A percentile compares a stretch with the other conserved stretches of the same genome.
Evolutionary conservation across 2,888 invertebrate species (phyloP).

Genomic region (Linnaemya tessellans): DNA sequence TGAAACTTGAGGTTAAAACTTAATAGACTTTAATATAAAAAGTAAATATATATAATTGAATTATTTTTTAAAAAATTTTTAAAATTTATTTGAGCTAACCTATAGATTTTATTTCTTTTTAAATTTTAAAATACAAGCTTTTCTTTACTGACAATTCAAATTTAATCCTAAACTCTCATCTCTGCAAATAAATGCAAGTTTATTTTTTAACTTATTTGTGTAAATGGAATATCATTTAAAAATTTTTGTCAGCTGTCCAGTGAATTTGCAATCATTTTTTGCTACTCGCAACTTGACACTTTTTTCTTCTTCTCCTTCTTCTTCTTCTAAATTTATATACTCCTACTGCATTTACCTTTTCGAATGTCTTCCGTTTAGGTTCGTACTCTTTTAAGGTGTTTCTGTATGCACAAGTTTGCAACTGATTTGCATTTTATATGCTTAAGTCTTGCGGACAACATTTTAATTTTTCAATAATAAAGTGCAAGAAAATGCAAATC

Average conservation of each 20-base stretch:
- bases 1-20: too few relatives aligned
- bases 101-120: too few relatives aligned
- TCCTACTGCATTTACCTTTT: constrained; percentile 32
- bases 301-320: constrained; percentile 2
- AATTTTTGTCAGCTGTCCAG: constrained; percentile 1
- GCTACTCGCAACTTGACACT: neutral
- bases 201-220: neutral
- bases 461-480: constrained; percentile 71
- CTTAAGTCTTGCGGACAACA: constrained; percentile 68
- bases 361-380: constrained; percentile 51
- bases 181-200: neutral
- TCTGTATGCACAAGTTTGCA: neutral
- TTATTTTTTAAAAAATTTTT: too few relatives aligned
- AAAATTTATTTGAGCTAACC: too few relatives aligned
- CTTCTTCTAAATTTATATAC: neutral
- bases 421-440: constrained; percentile 68
- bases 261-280: neutral
- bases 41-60: too few relatives aligned
- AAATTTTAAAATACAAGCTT: too few relatives aligned
- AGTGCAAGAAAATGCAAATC: constrained; percentile 70
- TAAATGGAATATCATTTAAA: neutral
- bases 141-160: too few relatives aligned
- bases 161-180: neutral
- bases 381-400: constrained; percentile 12
- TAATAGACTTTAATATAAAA: too few relatives aligned